A percentile compares a stretch with the other conserved stretches of the same genome.
Conservation (phyloP, 1,140 invertebrate species). For the Drosophila hydei region DNA sequence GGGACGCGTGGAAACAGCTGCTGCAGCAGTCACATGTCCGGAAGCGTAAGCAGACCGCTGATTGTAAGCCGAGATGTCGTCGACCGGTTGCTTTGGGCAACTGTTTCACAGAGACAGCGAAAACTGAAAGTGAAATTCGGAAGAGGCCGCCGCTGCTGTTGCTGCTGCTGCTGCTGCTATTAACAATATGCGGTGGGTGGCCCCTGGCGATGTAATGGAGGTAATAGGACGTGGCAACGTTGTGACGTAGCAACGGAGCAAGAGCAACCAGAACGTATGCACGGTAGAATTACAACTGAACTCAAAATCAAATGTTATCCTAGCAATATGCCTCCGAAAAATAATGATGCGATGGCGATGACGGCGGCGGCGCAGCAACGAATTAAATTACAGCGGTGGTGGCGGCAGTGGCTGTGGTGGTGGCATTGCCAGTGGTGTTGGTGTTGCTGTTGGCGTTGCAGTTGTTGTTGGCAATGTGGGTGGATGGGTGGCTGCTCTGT, state of each 20-base stretch:
- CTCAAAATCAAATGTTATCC: constrained; percentile 84
- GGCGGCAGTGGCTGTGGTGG: constrained; percentile 10
- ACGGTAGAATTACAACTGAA: constrained; percentile 84
- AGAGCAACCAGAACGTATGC: constrained; percentile 78
- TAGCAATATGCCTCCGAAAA: constrained; percentile 84
- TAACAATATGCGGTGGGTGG: constrained; percentile 30
- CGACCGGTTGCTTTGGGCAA: constrained; percentile 68
- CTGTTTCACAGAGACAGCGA: constrained; percentile 39
- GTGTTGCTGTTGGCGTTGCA: constrained; percentile 4
- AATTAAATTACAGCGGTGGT: constrained; percentile 76
- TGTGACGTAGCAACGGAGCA: constrained; percentile 72
- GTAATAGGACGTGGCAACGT: constrained; percentile 28
- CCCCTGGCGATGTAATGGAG: constrained; percentile 20
- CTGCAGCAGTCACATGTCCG: constrained; percentile 32
- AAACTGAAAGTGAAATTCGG: constrained; percentile 76
- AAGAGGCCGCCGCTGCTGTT: not conserved
- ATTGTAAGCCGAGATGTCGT: constrained; percentile 54
- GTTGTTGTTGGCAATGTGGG: constrained; percentile 36
- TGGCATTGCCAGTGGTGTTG: constrained; percentile 33
- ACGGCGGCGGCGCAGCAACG: constrained; percentile 74
- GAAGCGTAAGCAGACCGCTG: constrained; percentile 12
- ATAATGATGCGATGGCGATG: constrained; percentile 69
- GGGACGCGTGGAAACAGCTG: constrained; percentile 7
- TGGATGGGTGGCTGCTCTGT: constrained; percentile 20
- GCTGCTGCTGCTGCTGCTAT: not conserved